A percentile compares a stretch with the other conserved stretches of the same genome.
Conservation (phyloP, 2,797 vertebrate species). For the Threskiornis aethiopicus region DNA sequence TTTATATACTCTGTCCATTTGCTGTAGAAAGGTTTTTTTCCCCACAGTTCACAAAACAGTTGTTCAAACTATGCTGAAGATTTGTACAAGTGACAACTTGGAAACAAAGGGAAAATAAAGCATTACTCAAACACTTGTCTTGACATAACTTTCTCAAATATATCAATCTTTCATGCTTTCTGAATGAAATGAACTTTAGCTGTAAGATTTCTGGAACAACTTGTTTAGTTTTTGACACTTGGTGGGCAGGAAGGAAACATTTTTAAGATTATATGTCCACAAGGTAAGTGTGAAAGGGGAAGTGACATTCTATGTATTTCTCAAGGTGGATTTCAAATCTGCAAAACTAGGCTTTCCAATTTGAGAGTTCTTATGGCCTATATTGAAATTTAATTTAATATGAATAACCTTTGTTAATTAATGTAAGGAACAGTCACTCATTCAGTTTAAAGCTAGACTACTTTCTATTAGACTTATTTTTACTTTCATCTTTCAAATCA, state of each 20-base stretch:
- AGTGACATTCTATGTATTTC: neutral
- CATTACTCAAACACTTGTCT: constrained; percentile 19
- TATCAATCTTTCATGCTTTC: constrained; percentile 15
- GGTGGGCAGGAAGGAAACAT: neutral
- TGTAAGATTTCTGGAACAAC: neutral
- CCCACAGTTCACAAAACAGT: constrained; percentile 44
- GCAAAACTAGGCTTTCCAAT: neutral
- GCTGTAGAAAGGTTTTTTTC: neutral
- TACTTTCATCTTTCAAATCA: neutral
- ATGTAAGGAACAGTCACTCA: neutral
- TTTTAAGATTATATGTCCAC: neutral
- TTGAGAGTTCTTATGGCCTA: neutral
- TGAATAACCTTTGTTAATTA: neutral
- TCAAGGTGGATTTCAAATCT: neutral
- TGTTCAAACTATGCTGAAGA: constrained; percentile 18
- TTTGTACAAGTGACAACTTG: constrained; percentile 46
- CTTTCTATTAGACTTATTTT: neutral
- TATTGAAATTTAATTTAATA: neutral
- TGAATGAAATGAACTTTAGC: constrained; percentile 6
- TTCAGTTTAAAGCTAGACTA: neutral
- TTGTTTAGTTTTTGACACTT: neutral
- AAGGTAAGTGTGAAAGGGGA: rapidly evolving
- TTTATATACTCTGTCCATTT: neutral
- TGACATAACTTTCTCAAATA: constrained; percentile 8
- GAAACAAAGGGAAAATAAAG: constrained; percentile 58